Evolutionary conservation across 2,797 vertebrate genomes (phyloP).

Genomic region (Cossypha niveicapilla): DNA sequence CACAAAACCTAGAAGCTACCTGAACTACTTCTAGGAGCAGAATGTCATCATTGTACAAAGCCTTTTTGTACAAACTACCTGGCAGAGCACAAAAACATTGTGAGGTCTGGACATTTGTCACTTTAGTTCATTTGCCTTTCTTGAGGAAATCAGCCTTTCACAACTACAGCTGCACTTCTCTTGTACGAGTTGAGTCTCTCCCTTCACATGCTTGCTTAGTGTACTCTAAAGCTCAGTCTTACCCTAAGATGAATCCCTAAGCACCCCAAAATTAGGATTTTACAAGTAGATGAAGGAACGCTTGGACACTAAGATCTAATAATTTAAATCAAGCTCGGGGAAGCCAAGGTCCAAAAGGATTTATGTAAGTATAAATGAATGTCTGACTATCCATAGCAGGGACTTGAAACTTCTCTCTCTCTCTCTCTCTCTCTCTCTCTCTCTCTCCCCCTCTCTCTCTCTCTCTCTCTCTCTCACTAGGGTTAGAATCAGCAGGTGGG

Average conservation of each 20-base stretch:
- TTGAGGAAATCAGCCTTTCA: background rate
- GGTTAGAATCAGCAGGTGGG: background rate
- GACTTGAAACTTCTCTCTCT: background rate
- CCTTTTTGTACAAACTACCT: background rate
- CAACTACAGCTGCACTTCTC: background rate
- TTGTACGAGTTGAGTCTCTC: background rate
- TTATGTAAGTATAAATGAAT: background rate
- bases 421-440: too few relatives aligned
- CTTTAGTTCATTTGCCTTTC: background rate
- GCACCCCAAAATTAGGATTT: background rate
- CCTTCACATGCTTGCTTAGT: rapidly evolving
- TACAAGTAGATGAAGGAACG: background rate
- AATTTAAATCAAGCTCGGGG: background rate
- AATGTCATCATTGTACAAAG: background rate
- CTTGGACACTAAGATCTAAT: background rate
- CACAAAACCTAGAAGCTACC: background rate
- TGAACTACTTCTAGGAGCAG: background rate
- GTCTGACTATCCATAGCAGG: background rate
- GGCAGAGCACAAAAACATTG: background rate
- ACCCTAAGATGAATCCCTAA: background rate
- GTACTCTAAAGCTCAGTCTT: background rate
- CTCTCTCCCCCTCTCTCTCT: too few relatives aligned
- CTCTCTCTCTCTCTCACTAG: too few relatives aligned
- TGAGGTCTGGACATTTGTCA: background rate
- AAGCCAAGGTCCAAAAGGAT: background rate